A percentile compares a stretch with the other conserved stretches of the same genome.
phyloP scores from a whole-genome alignment of 2,888 invertebrate species.

The Morpho helenor region DNA sequence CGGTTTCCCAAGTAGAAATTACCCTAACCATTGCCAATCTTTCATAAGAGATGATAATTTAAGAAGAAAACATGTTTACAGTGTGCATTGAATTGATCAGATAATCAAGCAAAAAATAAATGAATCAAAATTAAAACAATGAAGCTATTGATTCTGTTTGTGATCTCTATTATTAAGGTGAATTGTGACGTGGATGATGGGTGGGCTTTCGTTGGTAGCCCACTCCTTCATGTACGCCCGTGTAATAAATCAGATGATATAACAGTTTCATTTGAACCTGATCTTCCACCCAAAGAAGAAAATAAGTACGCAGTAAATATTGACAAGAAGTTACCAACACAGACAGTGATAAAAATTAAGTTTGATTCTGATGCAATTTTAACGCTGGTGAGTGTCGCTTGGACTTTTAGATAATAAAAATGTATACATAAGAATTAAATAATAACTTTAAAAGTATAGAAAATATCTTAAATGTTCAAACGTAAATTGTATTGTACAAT shows the following conservation, averaged over 20 bases:
- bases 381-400: slow-evolving; percentile 32
- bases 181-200: neutral
- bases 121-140: neutral
- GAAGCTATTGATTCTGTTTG: neutral
- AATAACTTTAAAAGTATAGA: no score
- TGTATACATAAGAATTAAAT: no score
- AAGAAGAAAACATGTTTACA: no score
- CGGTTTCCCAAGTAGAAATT: no score
- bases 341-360: slow-evolving; percentile 24
- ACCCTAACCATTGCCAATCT: no score
- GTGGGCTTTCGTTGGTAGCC: slow-evolving; percentile 34
- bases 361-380: slow-evolving; percentile 36
- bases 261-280: slow-evolving; percentile 24
- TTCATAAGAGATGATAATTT: no score
- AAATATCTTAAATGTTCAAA: no score
- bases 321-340: slow-evolving; percentile 13
- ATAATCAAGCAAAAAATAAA: neutral
- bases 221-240: slow-evolving; percentile 22
- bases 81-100: no score
- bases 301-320: slow-evolving; percentile 31
- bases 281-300: slow-evolving; percentile 35
- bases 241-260: slow-evolving; percentile 32
- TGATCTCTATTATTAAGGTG: slow-evolving; percentile 16
- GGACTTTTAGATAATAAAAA: neutral
- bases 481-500: no score